phyloP scores from a whole-genome alignment of 2,113 vertebrate genomes.

The Syngnathus typhle region DNA sequence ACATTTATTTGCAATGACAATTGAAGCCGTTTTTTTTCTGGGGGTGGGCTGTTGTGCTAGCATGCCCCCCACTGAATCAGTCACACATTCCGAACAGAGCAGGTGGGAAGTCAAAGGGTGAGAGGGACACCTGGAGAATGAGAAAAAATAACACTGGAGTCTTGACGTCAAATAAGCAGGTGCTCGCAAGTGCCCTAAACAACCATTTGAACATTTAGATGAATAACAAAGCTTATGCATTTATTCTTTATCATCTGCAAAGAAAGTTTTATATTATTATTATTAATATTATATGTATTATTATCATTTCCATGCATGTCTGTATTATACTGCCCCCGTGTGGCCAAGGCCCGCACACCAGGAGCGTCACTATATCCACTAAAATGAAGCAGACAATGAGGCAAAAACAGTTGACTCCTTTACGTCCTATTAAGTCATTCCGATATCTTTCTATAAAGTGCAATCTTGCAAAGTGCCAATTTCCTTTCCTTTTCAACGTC shows the following conservation, averaged over 20 bases:
- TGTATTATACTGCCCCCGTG: too few relatives aligned
- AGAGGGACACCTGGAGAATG: slow-evolving; percentile 51
- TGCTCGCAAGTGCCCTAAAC: slow-evolving; percentile 11
- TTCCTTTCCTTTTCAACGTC: not conserved
- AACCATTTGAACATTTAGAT: not conserved
- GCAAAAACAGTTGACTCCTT: too few relatives aligned
- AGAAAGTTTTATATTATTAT: too few relatives aligned
- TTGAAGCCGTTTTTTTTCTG: slow-evolving; percentile 4
- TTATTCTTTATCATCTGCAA: too few relatives aligned
- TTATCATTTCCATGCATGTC: too few relatives aligned
- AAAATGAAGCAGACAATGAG: too few relatives aligned
- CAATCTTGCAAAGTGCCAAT: too few relatives aligned
- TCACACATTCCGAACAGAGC: slow-evolving; percentile 65
- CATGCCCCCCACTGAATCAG: slow-evolving; percentile 29
- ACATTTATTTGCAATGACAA: slow-evolving; percentile 27
- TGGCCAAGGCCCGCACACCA: too few relatives aligned
- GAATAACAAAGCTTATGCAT: not conserved
- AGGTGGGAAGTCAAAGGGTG: slow-evolving; percentile 53
- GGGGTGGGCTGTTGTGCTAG: slow-evolving; percentile 52
- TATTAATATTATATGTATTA: too few relatives aligned
- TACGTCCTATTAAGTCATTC: too few relatives aligned
- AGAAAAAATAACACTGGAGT: not conserved
- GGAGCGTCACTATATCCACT: too few relatives aligned
- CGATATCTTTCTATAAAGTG: too few relatives aligned
- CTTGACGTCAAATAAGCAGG: slow-evolving; percentile 6